Evolutionary conservation across 2,113 vertebrate genomes (phyloP).

Genomic region (Onychostoma macrolepis): DNA sequence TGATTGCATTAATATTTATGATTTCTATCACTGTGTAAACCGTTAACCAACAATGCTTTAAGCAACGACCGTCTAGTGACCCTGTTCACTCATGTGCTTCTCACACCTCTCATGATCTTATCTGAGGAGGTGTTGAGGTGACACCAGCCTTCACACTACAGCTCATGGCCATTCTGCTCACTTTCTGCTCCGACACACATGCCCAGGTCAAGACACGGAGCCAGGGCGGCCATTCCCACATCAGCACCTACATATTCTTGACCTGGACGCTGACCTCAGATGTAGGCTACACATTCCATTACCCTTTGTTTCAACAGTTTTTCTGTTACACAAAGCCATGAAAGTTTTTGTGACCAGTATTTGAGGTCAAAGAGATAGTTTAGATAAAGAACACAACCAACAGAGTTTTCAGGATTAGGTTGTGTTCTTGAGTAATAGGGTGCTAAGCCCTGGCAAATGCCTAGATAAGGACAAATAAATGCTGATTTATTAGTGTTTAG

Average conservation of each 20-base stretch:
- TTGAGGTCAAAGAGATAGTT: background rate
- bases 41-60: background rate
- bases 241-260: slow-evolving; percentile 21
- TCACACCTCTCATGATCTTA: slow-evolving; percentile 27
- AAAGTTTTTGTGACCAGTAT: background rate
- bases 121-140: slow-evolving; percentile 34
- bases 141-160: slow-evolving; percentile 33
- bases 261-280: slow-evolving; percentile 14
- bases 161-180: background rate
- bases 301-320: background rate
- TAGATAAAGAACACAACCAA: background rate
- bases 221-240: slow-evolving; percentile 16
- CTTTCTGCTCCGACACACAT: slow-evolving; percentile 30
- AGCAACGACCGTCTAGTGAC: slow-evolving; percentile 5
- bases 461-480: background rate
- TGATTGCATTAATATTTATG: background rate
- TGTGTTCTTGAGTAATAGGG: background rate
- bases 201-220: slow-evolving; percentile 5
- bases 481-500: background rate
- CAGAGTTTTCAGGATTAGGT: background rate
- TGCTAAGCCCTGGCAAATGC: background rate
- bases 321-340: background rate
- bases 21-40: background rate
- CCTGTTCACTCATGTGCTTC: slow-evolving; percentile 11
- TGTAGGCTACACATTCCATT: background rate